Evolutionary conservation across 2,888 invertebrate genomes (phyloP), one percentile per base, ranked within the genome.

Genomic region (Lepidocyrtinus sp.): DNA sequence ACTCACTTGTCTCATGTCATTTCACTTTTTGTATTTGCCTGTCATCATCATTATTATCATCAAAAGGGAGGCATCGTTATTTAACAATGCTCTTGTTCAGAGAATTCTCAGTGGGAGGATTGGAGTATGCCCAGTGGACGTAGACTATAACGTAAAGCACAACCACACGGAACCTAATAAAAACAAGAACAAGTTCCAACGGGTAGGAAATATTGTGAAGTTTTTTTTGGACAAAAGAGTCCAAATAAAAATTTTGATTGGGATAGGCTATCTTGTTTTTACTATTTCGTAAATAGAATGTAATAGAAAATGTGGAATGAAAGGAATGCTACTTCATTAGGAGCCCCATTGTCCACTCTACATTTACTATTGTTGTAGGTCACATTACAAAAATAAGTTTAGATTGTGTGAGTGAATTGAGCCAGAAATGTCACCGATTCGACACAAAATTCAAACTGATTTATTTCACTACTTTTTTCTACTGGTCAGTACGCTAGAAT

Each of bases 101-200:
- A 12, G 36, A 36, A 36, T 36, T 36, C 36, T 12, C 36, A 36
- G 5, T 36, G 36, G 36, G 36, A 36, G 12, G 12, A 59, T 17
- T 21, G 59, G 19, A 24, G 65, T 73, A 73, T 73, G 55, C 73
- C 73, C 73, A 24, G 46, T 65, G 73, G 65, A 50, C 65, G n/a
- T n/a, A n/a, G n/a, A 71, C 24, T 12, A 9, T 36, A 36, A 12
- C 12, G 5, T 36, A 36, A 12, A 12, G 12, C 5, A 36, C 5
- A 36, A 36, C 36, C 36, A n/a, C n/a, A n/a, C n/a, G n/a, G n/a
- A n/a, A n/a, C n/a, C n/a, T n/a, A n/a, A n/a, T 36, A 36, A 36
- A 36, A 12, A 36, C 12, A 36, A 36, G 5, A 36, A 36, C 12
- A 36, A 12, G 12, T 5, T 36, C 36, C n/a, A n/a, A n/a, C n/a